These are phyloP conservation scores for Tetheella fluctuosa DNA, from an alignment of 2,888 invertebrate species.

Conservation along the genomic window DNA sequence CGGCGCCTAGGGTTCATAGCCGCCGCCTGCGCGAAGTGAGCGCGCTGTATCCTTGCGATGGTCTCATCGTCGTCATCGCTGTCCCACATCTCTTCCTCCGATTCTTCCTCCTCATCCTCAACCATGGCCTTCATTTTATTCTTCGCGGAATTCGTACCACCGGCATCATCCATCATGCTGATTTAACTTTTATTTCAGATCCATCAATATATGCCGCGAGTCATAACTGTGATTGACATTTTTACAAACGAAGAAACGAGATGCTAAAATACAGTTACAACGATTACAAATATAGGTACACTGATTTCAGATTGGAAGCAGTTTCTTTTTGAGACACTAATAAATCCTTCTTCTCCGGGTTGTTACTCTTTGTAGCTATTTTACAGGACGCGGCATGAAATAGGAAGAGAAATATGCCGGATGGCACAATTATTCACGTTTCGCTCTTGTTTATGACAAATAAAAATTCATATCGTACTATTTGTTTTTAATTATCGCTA, in stretches of 20 bases:
- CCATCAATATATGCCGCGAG: conserved; percentile 29
- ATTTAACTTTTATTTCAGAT: conserved; percentile 16
- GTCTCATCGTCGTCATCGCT: conserved; percentile 80
- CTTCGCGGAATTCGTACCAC: conserved; percentile 58
- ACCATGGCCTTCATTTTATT: conserved; percentile 61
- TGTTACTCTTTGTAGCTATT: conserved; percentile 70
- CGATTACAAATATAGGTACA: conserved; percentile 12
- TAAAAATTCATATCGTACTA: conserved; percentile 42
- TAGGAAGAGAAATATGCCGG: conserved; percentile 63
- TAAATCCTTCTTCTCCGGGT: conserved; percentile 51
- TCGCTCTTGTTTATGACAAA: conserved; percentile 45
- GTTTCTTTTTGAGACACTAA: conserved; percentile 23
- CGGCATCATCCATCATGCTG: conserved; percentile 65
- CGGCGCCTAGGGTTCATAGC: conserved; percentile 73
- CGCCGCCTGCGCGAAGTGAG: conserved; percentile 76
- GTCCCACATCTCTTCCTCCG: conserved; percentile 70
- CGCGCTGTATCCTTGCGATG: conserved; percentile 77
- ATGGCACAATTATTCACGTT: conserved; percentile 62
- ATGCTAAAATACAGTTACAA: conserved; percentile 26
- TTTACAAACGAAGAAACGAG: conserved; percentile 19
- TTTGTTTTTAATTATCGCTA: conserved; percentile 58
- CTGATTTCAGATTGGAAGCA: conserved; percentile 17
- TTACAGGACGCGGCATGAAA: conserved; percentile 67
- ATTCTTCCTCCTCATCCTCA: conserved; percentile 64
- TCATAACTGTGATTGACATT: conserved; percentile 33